These are phyloP conservation scores for Willowsia nigromaculata DNA, from an alignment of 2,888 invertebrate species.

Conservation along the genomic window DNA sequence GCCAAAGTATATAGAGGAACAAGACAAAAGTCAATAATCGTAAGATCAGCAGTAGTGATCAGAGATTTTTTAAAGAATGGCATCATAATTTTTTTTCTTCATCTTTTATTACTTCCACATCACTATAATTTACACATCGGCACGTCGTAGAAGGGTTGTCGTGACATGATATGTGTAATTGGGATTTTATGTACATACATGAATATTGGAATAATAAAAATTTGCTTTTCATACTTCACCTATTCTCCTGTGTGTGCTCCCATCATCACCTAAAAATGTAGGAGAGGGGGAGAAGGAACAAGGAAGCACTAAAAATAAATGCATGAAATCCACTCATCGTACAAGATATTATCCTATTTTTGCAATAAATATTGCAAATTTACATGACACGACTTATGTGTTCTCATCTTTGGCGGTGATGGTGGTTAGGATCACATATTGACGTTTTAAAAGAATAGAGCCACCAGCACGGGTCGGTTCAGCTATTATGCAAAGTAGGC, in stretches of 20 bases:
- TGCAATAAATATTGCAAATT: not conserved
- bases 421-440: not conserved
- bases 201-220: not conserved
- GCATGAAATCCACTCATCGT: not conserved
- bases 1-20: not conserved
- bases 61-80: not conserved
- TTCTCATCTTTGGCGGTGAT: not conserved
- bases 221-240: not conserved
- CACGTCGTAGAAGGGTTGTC: not conserved
- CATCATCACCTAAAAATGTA: not conserved
- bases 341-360: not conserved
- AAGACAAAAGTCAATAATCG: not conserved
- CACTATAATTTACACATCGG: constrained; percentile 1
- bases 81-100: not conserved
- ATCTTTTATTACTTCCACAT: constrained; percentile 12
- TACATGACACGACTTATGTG: not conserved
- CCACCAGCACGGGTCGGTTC: not conserved
- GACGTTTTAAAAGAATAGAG: not conserved
- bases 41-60: not conserved
- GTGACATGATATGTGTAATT: constrained; percentile 8
- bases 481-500: not conserved
- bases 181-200: not conserved
- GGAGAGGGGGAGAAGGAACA: not conserved
- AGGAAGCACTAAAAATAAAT: constrained; percentile 24
- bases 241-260: too few relatives aligned